Conservation (phyloP, 1,140 invertebrate species). For the Oncopodura yosiiana region DNA sequence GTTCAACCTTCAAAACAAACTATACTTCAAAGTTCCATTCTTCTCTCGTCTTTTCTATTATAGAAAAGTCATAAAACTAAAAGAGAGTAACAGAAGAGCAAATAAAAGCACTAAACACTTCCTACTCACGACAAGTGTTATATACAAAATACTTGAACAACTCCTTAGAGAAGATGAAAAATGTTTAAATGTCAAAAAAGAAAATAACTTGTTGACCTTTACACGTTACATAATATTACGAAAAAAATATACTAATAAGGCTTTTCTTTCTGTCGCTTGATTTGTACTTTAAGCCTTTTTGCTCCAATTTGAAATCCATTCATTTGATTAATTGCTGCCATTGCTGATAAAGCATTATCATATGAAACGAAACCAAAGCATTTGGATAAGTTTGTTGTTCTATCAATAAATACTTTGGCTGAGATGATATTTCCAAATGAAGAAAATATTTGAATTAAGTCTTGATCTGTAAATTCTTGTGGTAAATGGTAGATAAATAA, state of each 20-base stretch:
- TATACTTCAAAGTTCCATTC: too few relatives aligned
- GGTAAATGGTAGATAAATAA: constrained; percentile 98
- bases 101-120: too few relatives aligned
- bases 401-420: constrained; percentile 98
- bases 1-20: too few relatives aligned
- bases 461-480: constrained; percentile 91
- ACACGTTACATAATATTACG: too few relatives aligned
- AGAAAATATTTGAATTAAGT: constrained; percentile 86
- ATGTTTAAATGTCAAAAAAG: too few relatives aligned
- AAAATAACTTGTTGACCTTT: too few relatives aligned
- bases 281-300: constrained; percentile 93
- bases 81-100: too few relatives aligned
- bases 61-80: too few relatives aligned
- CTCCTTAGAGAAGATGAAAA: not conserved
- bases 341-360: constrained; percentile 83
- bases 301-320: constrained; percentile 95
- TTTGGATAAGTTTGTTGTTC: constrained; percentile 94
- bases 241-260: constrained; percentile 12
- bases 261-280: constrained; percentile 85
- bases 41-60: too few relatives aligned
- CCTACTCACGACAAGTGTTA: too few relatives aligned
- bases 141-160: too few relatives aligned
- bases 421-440: constrained; percentile 95
- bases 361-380: constrained; percentile 98
- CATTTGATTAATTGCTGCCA: constrained; percentile 91